phyloP scores from a whole-genome alignment of 1,140 invertebrate genomes.

The Ectropis grisescens region DNA sequence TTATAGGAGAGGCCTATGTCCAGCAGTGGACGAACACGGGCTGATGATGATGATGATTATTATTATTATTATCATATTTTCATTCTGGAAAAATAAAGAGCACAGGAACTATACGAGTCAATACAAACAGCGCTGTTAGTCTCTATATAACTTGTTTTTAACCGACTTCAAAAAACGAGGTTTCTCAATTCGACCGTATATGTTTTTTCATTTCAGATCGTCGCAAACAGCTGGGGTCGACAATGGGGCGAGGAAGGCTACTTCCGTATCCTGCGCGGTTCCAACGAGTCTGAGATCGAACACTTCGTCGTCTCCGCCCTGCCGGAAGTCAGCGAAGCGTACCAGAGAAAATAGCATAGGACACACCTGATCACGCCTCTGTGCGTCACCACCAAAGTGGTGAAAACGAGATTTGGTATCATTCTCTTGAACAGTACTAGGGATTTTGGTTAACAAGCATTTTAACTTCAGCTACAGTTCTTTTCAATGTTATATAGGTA shows the following conservation, averaged over 20 bases:
- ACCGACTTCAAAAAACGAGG: no score
- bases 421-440: slow-evolving; percentile 36
- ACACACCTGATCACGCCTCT: slow-evolving; percentile 33
- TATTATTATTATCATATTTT: no score
- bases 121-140: no score
- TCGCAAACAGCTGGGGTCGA: slow-evolving; percentile 91
- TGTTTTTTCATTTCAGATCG: slow-evolving; percentile 76
- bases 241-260: slow-evolving; percentile 91
- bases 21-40: no score
- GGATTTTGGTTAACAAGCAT: slow-evolving; percentile 28
- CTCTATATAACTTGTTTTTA: no score
- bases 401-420: slow-evolving; percentile 29
- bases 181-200: no score
- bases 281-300: slow-evolving; percentile 90
- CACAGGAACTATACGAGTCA: no score
- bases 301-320: slow-evolving; percentile 84
- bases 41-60: no score
- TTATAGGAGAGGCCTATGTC: no score
- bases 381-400: slow-evolving; percentile 28
- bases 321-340: slow-evolving; percentile 72
- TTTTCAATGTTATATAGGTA: no score
- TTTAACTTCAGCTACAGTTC: no score
- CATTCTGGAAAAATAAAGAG: no score
- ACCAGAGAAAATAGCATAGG: slow-evolving; percentile 43
- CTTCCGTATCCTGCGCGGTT: slow-evolving; percentile 84